phyloP scores from a whole-genome alignment of 2,888 invertebrate species.

The Mellilla xanthometata region DNA sequence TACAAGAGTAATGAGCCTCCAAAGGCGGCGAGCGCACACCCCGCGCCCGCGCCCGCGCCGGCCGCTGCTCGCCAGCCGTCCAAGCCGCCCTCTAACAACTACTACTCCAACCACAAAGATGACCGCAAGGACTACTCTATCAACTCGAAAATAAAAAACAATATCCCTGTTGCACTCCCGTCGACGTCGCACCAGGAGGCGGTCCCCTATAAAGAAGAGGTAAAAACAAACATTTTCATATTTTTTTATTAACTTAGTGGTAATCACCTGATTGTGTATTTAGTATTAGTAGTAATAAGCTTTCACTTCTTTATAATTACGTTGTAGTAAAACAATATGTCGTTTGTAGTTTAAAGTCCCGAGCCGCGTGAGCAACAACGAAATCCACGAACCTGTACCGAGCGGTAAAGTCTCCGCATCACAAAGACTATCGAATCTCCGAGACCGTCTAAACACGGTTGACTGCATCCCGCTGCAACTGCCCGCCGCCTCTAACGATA shows the following conservation, averaged over 20 bases:
- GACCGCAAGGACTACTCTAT: constrained; percentile 29
- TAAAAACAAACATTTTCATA: not conserved
- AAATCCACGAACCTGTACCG: constrained; percentile 47
- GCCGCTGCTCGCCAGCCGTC: too few species aligned
- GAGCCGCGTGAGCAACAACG: constrained; percentile 48
- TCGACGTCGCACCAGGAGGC: constrained; percentile 40
- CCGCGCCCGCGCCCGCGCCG: constrained; percentile 27
- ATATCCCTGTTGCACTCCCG: constrained; percentile 20
- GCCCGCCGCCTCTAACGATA: constrained; percentile 60
- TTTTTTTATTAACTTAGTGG: too few species aligned
- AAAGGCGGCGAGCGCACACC: not conserved
- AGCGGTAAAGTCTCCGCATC: constrained; percentile 70
- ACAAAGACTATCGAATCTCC: constrained; percentile 66
- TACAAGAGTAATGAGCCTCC: constrained; percentile 50
- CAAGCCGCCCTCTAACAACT: constrained; percentile 15
- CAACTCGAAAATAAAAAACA: constrained; percentile 12
- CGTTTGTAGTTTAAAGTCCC: constrained; percentile 57
- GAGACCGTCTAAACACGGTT: constrained; percentile 67
- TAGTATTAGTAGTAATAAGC: too few species aligned
- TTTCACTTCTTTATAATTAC: too few species aligned
- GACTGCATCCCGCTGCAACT: constrained; percentile 71
- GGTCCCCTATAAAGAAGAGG: constrained; percentile 46
- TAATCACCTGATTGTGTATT: too few species aligned
- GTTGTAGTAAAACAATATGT: too few species aligned
- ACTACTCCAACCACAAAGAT: constrained; percentile 17